Percentiles rank a stretch among this genome's conserved stretches.
These are phyloP conservation scores for Drosophila meridionalis DNA, from an alignment of 2,888 invertebrate genomes.

Conservation along the genomic window DNA sequence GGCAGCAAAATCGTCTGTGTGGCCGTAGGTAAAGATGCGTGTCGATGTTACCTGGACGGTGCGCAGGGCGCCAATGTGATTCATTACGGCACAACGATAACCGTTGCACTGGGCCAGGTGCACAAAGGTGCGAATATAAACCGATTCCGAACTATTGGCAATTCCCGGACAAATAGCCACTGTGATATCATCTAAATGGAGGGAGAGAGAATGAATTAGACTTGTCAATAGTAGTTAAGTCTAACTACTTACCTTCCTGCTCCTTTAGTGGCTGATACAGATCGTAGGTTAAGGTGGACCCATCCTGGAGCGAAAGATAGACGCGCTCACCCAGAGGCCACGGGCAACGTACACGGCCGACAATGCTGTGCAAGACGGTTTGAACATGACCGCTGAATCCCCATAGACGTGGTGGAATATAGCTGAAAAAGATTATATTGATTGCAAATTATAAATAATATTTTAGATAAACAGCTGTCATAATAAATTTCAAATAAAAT, in stretches of 20 bases:
- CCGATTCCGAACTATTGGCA: constrained; percentile 97
- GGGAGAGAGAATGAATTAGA: constrained; percentile 1
- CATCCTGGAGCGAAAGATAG: constrained; percentile 91
- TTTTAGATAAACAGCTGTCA: constrained; percentile 2
- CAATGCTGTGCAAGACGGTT: constrained; percentile 95
- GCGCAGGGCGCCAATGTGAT: constrained; percentile 95
- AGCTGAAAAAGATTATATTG: constrained; percentile 87
- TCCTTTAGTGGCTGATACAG: constrained; percentile 92
- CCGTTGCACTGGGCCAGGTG: constrained; percentile 96
- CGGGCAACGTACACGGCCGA: constrained; percentile 94
- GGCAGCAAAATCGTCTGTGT: constrained; percentile 94
- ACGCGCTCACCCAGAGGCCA: constrained; percentile 94
- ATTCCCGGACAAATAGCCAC: constrained; percentile 96
- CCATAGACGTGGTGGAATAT: constrained; percentile 95
- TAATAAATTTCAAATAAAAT: not conserved
- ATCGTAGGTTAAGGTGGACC: constrained; percentile 96
- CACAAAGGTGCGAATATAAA: constrained; percentile 96
- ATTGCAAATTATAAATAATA: not conserved
- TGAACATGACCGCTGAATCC: constrained; percentile 98
- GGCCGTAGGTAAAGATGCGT: constrained; percentile 96
- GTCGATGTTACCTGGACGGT: constrained; percentile 93
- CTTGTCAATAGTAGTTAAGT: accelerated
- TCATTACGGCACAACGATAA: constrained; percentile 95
- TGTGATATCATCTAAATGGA: constrained; percentile 91
- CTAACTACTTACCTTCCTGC: constrained; percentile 57